These are phyloP conservation scores for Clinocottus analis DNA, from an alignment of 2,113 vertebrate species.

Conservation along the genomic window DNA sequence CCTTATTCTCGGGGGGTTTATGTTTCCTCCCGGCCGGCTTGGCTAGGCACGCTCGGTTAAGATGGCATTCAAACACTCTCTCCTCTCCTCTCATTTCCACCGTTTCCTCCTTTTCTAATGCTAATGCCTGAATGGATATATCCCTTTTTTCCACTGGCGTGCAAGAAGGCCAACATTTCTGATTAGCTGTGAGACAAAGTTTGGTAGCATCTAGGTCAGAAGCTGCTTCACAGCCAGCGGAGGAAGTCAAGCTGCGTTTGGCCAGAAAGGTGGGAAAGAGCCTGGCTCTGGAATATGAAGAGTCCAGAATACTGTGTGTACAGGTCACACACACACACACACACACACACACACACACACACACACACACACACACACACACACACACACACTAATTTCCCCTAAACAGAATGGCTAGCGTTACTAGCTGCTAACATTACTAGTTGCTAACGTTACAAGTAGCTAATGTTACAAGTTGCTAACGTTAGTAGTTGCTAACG, in stretches of 20 bases:
- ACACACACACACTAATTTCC: too few relatives aligned
- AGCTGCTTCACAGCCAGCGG: conserved; percentile 51
- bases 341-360: too few relatives aligned
- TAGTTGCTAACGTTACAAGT: too few relatives aligned
- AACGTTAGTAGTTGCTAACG: too few relatives aligned
- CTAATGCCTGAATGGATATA: conserved; percentile 81
- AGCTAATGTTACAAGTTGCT: too few relatives aligned
- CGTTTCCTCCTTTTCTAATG: conserved; percentile 77
- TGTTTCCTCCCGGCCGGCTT: conserved; percentile 76
- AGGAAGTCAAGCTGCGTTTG: conserved; percentile 45
- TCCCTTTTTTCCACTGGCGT: conserved; percentile 66
- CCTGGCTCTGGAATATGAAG: conserved; percentile 2
- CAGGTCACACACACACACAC: conserved; percentile 17
- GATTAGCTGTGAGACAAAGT: conserved; percentile 78
- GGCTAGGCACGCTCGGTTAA: conserved; percentile 75
- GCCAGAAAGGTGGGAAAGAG: conserved; percentile 20
- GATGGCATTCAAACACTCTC: conserved; percentile 81
- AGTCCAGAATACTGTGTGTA: too few relatives aligned
- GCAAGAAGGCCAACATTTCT: conserved; percentile 71
- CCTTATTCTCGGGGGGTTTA: conserved; percentile 78
- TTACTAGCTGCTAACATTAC: too few relatives aligned
- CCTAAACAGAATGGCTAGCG: too few relatives aligned
- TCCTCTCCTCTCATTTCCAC: conserved; percentile 72
- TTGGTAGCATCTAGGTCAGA: conserved; percentile 77
- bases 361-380: too few relatives aligned